Conservation (phyloP, 2,797 vertebrate species). For the Chloroceryle amazona region DNA sequence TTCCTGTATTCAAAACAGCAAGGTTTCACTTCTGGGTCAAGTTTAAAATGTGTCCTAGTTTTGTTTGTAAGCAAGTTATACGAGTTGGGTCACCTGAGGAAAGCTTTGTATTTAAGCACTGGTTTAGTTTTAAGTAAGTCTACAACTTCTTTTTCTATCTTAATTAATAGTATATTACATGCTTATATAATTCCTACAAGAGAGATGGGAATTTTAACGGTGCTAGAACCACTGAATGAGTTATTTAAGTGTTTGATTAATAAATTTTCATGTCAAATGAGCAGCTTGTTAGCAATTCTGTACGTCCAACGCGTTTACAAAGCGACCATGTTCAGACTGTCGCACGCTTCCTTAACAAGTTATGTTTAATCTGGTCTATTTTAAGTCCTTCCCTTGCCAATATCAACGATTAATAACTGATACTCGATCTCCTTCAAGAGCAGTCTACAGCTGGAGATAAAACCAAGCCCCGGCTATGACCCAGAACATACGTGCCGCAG, state of each 20-base stretch:
- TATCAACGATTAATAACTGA: neutral
- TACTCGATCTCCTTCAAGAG: neutral
- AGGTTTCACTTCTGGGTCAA: neutral
- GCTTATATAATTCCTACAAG: neutral
- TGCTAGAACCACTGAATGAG: neutral
- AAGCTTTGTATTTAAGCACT: neutral
- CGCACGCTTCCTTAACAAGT: neutral
- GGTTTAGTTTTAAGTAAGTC: neutral
- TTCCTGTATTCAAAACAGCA: slow-evolving; percentile 78
- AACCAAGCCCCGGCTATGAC: neutral
- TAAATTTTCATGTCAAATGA: neutral
- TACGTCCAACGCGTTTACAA: neutral
- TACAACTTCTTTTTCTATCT: neutral
- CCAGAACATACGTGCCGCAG: neutral
- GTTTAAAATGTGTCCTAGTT: neutral
- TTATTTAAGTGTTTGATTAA: neutral
- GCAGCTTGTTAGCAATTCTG: neutral
- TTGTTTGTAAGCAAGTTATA: neutral
- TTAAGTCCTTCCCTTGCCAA: neutral
- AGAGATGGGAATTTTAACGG: neutral
- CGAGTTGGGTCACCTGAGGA: neutral
- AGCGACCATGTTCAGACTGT: neutral
- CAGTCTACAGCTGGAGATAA: neutral
- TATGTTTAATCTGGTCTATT: neutral
- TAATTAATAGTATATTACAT: neutral